Conservation (phyloP, 1,140 invertebrate species). For the Solenopsis invicta region DNA sequence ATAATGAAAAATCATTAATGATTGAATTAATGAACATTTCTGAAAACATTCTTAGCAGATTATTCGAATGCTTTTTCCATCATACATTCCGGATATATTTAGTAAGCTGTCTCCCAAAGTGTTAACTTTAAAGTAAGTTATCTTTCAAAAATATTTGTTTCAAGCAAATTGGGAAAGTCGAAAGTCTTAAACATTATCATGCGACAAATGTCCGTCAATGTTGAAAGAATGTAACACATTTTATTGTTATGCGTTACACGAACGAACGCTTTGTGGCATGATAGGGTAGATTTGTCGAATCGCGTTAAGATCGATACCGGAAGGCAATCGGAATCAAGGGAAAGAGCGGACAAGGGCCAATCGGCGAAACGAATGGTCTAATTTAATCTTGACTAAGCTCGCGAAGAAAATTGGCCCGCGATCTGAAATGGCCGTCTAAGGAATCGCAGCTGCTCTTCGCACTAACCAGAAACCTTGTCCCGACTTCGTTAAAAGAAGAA, state of each 20-base stretch:
- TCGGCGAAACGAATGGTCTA: constrained; percentile 71
- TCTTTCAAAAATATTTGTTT: background rate
- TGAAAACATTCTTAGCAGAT: background rate
- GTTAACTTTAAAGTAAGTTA: too few relatives aligned
- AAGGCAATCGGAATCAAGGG: constrained; percentile 36
- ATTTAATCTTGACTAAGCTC: constrained; percentile 73
- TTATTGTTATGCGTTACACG: constrained; percentile 23
- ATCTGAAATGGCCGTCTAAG: constrained; percentile 62
- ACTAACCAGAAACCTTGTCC: constrained; percentile 56
- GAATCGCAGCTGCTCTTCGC: constrained; percentile 56
- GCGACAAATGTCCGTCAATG: background rate
- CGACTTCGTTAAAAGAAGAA: constrained; percentile 57
- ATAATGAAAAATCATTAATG: background rate
- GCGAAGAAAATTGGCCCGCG: constrained; percentile 65
- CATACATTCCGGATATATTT: background rate
- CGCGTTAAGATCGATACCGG: constrained; percentile 63
- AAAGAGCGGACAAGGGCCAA: constrained; percentile 67
- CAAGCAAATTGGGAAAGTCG: background rate
- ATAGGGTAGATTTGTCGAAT: constrained; percentile 65
- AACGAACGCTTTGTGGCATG: constrained; percentile 47
- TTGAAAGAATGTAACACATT: constrained; percentile 4
- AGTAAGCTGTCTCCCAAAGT: too few relatives aligned
- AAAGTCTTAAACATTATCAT: background rate
- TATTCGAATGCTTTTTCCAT: background rate
- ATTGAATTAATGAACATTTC: background rate